phyloP scores from a whole-genome alignment of 2,888 invertebrate species.

The Chesias legatella region DNA sequence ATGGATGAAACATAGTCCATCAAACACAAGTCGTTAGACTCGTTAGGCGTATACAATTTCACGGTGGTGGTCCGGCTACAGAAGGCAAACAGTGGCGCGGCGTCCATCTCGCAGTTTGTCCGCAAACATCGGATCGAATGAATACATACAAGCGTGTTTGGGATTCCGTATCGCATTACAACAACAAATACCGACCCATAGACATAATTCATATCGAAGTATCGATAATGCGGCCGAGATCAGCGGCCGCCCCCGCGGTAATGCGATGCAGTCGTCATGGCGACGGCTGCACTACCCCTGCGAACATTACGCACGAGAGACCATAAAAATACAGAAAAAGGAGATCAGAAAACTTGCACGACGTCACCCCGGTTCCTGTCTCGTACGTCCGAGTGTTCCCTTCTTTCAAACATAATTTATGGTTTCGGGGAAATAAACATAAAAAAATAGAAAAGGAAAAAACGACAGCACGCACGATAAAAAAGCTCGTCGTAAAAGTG shows the following conservation, averaged over 20 bases:
- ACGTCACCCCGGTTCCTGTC: conserved; percentile 75
- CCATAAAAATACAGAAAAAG: conserved; percentile 71
- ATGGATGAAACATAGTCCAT: conserved; percentile 15
- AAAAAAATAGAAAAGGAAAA: conserved; percentile 81
- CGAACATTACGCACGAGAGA: conserved; percentile 58
- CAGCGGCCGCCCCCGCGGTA: conserved; percentile 44
- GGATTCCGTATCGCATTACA: conserved; percentile 66
- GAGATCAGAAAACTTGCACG: conserved; percentile 69
- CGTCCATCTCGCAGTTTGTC: conserved; percentile 73
- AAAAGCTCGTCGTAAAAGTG: conserved; percentile 78
- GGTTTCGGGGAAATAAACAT: conserved; percentile 81
- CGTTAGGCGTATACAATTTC: conserved; percentile 58
- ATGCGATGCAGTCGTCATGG: conserved; percentile 74
- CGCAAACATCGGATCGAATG: conserved; percentile 72
- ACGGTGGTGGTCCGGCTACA: conserved; percentile 48
- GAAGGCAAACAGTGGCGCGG: conserved; percentile 60
- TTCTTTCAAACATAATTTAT: conserved; percentile 82
- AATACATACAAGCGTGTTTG: conserved; percentile 74
- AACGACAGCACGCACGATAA: conserved; percentile 81
- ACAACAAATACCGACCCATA: conserved; percentile 58
- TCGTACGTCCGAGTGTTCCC: conserved; percentile 78
- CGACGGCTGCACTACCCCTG: conserved; percentile 65
- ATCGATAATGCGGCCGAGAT: conserved; percentile 20
- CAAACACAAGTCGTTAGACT: conserved; percentile 24
- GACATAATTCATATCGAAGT: conserved; percentile 22